Evolutionary conservation across 1,140 invertebrate species (phyloP).

Genomic region (Macrocentrus cingulum): DNA sequence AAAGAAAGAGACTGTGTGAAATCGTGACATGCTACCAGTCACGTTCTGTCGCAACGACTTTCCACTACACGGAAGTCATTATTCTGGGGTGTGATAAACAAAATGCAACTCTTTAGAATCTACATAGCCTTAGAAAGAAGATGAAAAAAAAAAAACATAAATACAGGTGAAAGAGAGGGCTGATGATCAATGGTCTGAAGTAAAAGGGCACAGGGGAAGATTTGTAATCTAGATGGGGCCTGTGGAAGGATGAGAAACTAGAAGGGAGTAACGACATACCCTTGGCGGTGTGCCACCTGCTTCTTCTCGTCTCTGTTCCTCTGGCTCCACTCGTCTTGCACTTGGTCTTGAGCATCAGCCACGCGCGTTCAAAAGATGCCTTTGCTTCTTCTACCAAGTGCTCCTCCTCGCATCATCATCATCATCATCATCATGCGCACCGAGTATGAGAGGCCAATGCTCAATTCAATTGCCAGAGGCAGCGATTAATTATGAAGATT

Average conservation of each 20-base stretch:
- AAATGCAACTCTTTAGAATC: too few relatives aligned
- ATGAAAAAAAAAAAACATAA: background rate
- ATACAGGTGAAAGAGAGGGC: background rate
- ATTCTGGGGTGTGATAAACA: too few relatives aligned
- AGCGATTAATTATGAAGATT: constrained; percentile 7
- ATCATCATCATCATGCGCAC: too few relatives aligned
- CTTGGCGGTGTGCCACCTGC: constrained; percentile 13
- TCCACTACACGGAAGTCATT: too few relatives aligned
- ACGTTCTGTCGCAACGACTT: too few relatives aligned
- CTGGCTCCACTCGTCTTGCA: too few relatives aligned
- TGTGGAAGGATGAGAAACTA: background rate
- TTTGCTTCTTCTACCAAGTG: background rate
- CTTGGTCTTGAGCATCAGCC: too few relatives aligned
- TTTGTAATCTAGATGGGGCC: constrained; percentile 3
- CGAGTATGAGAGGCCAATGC: too few relatives aligned
- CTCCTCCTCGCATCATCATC: too few relatives aligned
- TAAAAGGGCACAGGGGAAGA: background rate
- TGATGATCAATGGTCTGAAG: background rate
- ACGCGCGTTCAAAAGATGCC: background rate
- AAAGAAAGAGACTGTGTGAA: too few relatives aligned
- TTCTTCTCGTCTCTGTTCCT: constrained; percentile 1
- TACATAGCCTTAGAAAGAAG: too few relatives aligned
- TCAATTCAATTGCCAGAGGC: background rate
- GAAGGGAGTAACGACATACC: background rate
- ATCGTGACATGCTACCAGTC: too few relatives aligned